Evolutionary conservation across 1,140 invertebrate species (phyloP).

Genomic region (Euwallacea similis): DNA sequence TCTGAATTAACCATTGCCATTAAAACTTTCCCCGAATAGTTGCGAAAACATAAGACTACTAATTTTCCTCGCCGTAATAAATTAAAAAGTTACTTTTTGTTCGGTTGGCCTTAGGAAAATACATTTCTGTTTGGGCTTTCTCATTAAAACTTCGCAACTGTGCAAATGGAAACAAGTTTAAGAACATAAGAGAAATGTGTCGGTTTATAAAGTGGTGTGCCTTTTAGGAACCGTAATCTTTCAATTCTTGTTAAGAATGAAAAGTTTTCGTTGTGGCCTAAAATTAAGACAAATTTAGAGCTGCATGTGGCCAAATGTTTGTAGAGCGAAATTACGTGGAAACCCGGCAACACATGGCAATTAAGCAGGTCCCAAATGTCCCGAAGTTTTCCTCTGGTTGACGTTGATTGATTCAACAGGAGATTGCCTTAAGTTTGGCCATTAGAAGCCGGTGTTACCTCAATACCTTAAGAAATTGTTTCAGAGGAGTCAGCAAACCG

Average conservation of each 20-base stretch:
- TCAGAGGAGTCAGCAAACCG: conserved; percentile 1
- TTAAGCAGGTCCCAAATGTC: conserved; percentile 10
- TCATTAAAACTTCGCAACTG: conserved; percentile 13
- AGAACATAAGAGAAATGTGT: neutral
- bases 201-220: neutral
- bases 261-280: too few relatives aligned
- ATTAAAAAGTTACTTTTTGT: conserved; percentile 1
- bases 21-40: neutral
- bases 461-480: conserved; percentile 17
- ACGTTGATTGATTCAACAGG: conserved; percentile 24
- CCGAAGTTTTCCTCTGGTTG: conserved; percentile 7
- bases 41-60: conserved; percentile 3
- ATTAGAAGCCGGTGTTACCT: conserved; percentile 11
- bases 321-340: conserved; percentile 9
- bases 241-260: too few relatives aligned
- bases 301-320: too few relatives aligned
- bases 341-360: conserved; percentile 18
- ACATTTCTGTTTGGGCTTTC: neutral
- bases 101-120: neutral
- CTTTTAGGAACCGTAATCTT: too few relatives aligned
- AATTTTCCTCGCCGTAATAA: neutral
- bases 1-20: neutral
- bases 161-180: conserved; percentile 4
- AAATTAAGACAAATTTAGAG: too few relatives aligned
- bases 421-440: conserved; percentile 17